Evolutionary conservation across 2,888 invertebrate species (phyloP).

Genomic region (Embidobia sp.): DNA sequence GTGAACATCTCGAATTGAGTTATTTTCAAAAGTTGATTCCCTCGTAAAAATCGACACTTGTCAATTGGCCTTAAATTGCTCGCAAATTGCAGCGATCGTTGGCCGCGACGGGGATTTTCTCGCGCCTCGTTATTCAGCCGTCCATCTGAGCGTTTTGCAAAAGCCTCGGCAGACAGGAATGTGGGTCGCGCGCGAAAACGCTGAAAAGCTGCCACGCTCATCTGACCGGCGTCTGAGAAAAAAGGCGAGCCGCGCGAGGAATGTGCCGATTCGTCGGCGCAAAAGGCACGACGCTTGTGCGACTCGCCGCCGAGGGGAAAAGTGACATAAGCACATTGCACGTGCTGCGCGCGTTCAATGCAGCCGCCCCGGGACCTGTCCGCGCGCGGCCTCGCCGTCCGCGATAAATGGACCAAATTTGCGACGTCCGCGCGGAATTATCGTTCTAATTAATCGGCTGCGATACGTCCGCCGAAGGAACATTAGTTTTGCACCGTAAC

Average conservation of each 20-base stretch:
- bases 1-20: too few species aligned
- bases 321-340: conserved; percentile 61
- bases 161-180: conserved; percentile 23
- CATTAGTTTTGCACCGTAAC: conserved; percentile 23
- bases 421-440: conserved; percentile 26
- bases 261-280: conserved; percentile 56
- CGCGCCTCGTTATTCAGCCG: not conserved
- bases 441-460: conserved; percentile 39
- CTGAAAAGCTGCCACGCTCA: conserved; percentile 43
- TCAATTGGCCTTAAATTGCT: too few species aligned
- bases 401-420: conserved; percentile 33
- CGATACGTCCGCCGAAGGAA: conserved; percentile 4
- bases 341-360: conserved; percentile 50
- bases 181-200: conserved; percentile 47
- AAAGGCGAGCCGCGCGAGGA: conserved; percentile 49
- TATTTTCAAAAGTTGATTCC: too few species aligned
- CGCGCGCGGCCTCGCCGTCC: conserved; percentile 13
- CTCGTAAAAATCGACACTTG: too few species aligned
- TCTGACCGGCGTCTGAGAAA: conserved; percentile 24
- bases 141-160: conserved; percentile 13
- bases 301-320: conserved; percentile 42
- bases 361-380: conserved; percentile 4
- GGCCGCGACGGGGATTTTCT: too few species aligned
- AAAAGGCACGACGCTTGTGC: conserved; percentile 59
- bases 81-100: too few species aligned